Evolutionary conservation across 2,888 invertebrate genomes (phyloP), one percentile per base, ranked within the genome.

Genomic region (Sisyra terminalis): DNA sequence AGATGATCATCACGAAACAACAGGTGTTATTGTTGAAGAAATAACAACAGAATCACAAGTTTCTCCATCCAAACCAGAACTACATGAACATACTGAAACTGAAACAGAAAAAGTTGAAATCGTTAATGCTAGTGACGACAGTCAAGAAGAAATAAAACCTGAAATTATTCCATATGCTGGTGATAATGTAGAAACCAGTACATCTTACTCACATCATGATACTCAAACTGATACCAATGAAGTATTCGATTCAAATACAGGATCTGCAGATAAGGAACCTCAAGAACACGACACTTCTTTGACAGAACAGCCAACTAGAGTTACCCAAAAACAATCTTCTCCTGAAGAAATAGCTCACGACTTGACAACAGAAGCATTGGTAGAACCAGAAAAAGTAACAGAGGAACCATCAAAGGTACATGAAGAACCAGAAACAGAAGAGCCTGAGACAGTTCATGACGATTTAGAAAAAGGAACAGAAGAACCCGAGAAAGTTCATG

Each of bases 251-350:
- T 3, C 35, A 8, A 9, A 14, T 15, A n/a, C n/a, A n/a, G 35
- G 3, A 35, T 13, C n/a, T 35, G 3, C 35, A 31, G 42, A 32
- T 41, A 41, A 42, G 44, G 29, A 43, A 42, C 48, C 49, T 5
- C 42, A 43, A 49, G 45, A 47, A 40, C 15, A 44, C 45, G 40
- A 39, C 3, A 40, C 43, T 9, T 14, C 43, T 10, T 5, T 10
- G 3, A 4, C 31, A 31, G 13, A 13, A 11, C 2, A 8, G n/a
- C n/a, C n/a, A n/a, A n/a, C n/a, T n/a, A n/a, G n/a, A n/a, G n/a
- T n/a, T n/a, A n/a, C n/a, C n/a, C n/a, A n/a, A n/a, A n/a, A n/a
- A n/a, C n/a, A n/a, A n/a, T n/a, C n/a, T n/a, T n/a, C n/a, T n/a
- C n/a, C n/a, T n/a, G n/a, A n/a, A n/a, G 24, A 47, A 38, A 44